Evolutionary conservation across 2,113 vertebrate species (phyloP), one percentile per base, ranked within the genome.

Genomic region (Vicugna pacos): DNA sequence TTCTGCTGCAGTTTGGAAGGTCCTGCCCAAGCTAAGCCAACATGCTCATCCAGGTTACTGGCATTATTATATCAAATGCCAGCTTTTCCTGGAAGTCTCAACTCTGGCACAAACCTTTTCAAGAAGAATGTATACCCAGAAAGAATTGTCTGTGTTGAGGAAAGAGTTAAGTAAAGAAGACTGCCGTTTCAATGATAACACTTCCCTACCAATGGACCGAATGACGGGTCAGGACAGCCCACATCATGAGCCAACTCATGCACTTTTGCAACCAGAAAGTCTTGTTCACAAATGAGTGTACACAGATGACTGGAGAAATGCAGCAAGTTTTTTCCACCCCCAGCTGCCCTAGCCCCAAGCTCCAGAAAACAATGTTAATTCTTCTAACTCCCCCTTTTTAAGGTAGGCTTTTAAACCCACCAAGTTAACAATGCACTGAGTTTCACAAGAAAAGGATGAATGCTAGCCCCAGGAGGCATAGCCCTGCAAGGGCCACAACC

Each of bases 1-100:
- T 16, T 32, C 28, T 46, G 35, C 17, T 77, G 46, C 46, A 4
- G 13, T 30, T 48, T 79, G 69, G 22, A 6, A 38, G 38, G 42
- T 24, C 0, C 10, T 62, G 50, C 16, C 42, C 17, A 52, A n/a
- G 42, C 42, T 13, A 24, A 60, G 72, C n/a, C 64, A 17, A 38
- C 14, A 6, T 8, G 35, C 4, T 8, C 5, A 32, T 1, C 11
- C 11, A 0, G n/a, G 60, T 46, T 6, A 10, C 1, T 11, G 11
- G n/a, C 24, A n/a, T 22, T 16, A 4, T 19, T 6, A 62, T 8
- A 8, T 22, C 65, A 56, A 24, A 56, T 0, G 11, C 28, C 50
- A 42, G 22, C 48, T 70, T 62, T 77, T n/a, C 73, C 87, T 82
- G 12, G 70, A 91, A 93, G 72, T 22, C 82, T 73, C 16, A 15